Evolutionary conservation across 1,140 invertebrate species (phyloP), one percentile per base, ranked within the genome.

Genomic region (Habropoda laboriosa): DNA sequence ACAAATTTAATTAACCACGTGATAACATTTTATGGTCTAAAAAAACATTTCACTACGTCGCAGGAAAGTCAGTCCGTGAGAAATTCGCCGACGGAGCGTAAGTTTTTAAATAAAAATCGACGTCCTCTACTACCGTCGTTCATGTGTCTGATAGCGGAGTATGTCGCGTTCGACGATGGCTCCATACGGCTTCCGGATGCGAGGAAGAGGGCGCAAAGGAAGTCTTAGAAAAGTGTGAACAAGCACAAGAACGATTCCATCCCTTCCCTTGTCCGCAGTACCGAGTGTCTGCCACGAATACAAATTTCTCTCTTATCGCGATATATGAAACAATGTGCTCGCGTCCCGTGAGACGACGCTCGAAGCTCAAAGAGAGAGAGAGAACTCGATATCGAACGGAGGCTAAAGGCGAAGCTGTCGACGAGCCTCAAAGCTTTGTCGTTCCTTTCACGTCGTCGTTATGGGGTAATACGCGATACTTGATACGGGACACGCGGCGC

Each of bases 261-360:
- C 13, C 1, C 2, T 2, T 2, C 30, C 27, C 49, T 6, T 18
- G 5, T 7, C 66, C 45, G 45, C 51, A n/a, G n/a, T n/a, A n/a
- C n/a, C n/a, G n/a, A n/a, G 24, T 42, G 79, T 30, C 27, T 76
- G 58, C 58, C 53, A 21, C 67, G 68, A 83, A 81, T 78, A 81
- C 53, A 78, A 83, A 83, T 83, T 81, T 47, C 49, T 81, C 55
- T 30, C 63, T 57, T 49, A 55, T 68, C n/a, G 61, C 71, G 78
- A 49, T 75, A 61, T 49, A 42, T 47, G 79, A 81, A 78, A 81
- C 79, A 81, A 83, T 81, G 61, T 72, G 61, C 55, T 82, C 70
- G 70, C 64, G 73, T 82, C 64, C 55, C 66, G 5, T 38, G 70
- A 70, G 78, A 70, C 70, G 67, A 64, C 51, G 53, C 21, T 57